Evolutionary conservation across 2,888 invertebrate species (phyloP), one percentile per base, ranked within the genome.

Genomic region (Bellardia bayeri): DNA sequence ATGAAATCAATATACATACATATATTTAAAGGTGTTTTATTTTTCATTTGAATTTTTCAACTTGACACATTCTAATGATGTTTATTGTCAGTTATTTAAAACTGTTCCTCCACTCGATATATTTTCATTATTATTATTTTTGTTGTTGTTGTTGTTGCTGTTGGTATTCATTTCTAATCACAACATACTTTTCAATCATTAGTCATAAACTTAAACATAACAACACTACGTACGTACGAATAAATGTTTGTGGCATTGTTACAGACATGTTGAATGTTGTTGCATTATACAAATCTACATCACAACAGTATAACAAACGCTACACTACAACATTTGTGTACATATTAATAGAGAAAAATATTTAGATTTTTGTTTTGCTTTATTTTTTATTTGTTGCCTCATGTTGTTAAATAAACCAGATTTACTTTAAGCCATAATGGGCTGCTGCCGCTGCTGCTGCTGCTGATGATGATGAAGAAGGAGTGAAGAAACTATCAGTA

Each of bases 181-280:
- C 58, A 85, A 85, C 85, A 85, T 79, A 87, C 84, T 87, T 85
- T 74, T 63, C 74, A 82, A 87, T 87, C 87, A 87, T 87, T 85
- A 87, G 87, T 87, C 87, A 87, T 87, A 82, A 85, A 85, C 87
- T 82, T 87, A 87, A 87, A 82, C 74, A 75, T 82, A 87, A 84
- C 81, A 54, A 56, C 69, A 66, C 56, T 14, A 54, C 49, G 49
- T 11, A 45, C 66, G 23, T 9, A 45, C 42, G 33, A 45, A 33
- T 61, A 40, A 56, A 61, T 78, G 76, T 86, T 75, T 66, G 56
- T 58, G 9, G 13, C 45, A 61, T 69, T 85, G 66, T 74, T 51
- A 61, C n/a, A 68, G 66, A 23, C 63, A 68, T 54, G 71, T 51
- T 68, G 23, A 69, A 64, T 79, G 75, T 76, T 76, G 64, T 49